phyloP scores from a whole-genome alignment of 2,113 vertebrate species.

The Chloebia gouldiae region DNA sequence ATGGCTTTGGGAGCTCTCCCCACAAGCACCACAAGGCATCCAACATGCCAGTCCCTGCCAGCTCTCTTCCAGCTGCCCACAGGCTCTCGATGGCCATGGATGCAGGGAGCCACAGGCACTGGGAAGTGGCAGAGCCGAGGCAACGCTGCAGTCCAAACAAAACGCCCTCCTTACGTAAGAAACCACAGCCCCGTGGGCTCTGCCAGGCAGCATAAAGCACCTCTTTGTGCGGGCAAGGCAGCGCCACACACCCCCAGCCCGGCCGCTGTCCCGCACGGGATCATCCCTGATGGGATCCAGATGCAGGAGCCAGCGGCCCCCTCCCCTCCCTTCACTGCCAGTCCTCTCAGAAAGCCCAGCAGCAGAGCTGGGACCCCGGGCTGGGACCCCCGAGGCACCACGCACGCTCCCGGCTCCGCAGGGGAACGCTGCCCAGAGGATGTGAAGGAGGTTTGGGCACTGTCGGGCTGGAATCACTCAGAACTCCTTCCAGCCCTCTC shows the following conservation, averaged over 20 bases:
- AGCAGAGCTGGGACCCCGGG: neutral
- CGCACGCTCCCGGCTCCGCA: fast-evolving
- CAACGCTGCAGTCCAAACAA: conserved; percentile 54
- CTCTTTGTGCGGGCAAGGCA: conserved; percentile 64
- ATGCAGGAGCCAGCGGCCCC: neutral
- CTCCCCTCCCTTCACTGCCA: neutral
- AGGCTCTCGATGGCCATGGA: neutral
- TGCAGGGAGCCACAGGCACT: neutral
- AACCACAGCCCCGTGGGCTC: conserved; percentile 56
- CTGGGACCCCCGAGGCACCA: neutral
- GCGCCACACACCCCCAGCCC: neutral
- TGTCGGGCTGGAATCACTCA: neutral
- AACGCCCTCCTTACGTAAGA: conserved; percentile 75
- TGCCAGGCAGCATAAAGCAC: conserved; percentile 74
- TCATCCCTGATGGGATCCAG: conserved; percentile 60
- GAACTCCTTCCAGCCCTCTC: neutral
- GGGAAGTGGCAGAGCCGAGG: conserved; percentile 51
- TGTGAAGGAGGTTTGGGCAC: neutral
- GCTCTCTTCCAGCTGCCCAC: neutral
- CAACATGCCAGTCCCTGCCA: fast-evolving
- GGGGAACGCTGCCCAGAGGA: neutral
- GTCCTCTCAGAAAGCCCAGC: fast-evolving
- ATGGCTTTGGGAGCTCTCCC: neutral
- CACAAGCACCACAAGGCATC: neutral
- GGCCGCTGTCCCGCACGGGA: conserved; percentile 7